Evolutionary conservation across 1,140 invertebrate genomes (phyloP).

Genomic region (Alviniconcha marisindica): DNA sequence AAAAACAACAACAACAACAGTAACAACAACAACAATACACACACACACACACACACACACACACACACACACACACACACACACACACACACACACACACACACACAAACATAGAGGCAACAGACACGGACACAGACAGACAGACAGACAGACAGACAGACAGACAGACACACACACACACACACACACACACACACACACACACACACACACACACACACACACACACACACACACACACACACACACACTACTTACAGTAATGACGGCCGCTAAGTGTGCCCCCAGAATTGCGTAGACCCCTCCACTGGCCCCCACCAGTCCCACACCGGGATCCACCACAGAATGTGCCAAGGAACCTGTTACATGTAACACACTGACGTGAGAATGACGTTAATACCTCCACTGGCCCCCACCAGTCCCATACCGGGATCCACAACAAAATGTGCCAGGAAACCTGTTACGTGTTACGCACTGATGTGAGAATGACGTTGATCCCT

Average conservation of each 20-base stretch:
- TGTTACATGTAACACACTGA: background rate
- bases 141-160: background rate
- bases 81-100: too few species aligned
- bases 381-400: conserved; percentile 95
- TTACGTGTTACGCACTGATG: too few species aligned
- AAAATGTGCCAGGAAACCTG: conserved; percentile 83
- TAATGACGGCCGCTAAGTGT: conserved; percentile 95
- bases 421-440: conserved; percentile 90
- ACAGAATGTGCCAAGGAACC: conserved; percentile 85
- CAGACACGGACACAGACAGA: too few species aligned
- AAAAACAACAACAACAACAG: too few species aligned
- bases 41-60: too few species aligned
- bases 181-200: background rate
- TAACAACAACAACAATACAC: too few species aligned
- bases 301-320: conserved; percentile 96
- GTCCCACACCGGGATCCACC: conserved; percentile 87
- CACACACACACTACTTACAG: conserved; percentile 80
- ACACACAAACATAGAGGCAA: too few species aligned
- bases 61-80: too few species aligned
- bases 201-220: conserved; percentile 13
- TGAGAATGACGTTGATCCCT: too few species aligned
- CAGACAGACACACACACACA: background rate
- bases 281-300: conserved; percentile 96
- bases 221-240: background rate
- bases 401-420: conserved; percentile 95